Evolutionary conservation across 2,888 invertebrate species (phyloP).

Genomic region (Drosophila niveifrons): DNA sequence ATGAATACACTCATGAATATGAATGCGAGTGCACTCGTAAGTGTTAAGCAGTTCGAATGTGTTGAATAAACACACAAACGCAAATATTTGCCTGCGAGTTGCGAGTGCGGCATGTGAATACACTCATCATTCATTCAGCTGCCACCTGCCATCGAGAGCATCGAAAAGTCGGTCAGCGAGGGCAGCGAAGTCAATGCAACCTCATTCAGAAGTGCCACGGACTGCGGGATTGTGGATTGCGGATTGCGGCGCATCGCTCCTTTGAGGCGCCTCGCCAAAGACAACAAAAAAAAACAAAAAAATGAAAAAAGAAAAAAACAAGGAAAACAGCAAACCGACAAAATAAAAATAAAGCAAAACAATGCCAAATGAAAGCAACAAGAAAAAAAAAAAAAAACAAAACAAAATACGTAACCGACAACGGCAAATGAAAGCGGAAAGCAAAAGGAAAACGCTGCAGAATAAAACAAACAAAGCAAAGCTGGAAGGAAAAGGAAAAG

Average conservation of each 20-base stretch:
- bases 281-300: neutral
- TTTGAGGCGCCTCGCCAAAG: constrained; percentile 31
- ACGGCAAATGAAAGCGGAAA: neutral
- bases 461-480: constrained; percentile 31
- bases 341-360: constrained; percentile 10
- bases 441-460: constrained; percentile 11
- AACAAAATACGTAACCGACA: constrained; percentile 1
- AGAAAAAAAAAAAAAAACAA: constrained; percentile 12
- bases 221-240: too few species aligned
- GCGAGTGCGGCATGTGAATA: too few species aligned
- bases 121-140: too few species aligned
- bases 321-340: constrained; percentile 13
- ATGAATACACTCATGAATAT: neutral
- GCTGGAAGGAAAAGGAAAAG: neutral
- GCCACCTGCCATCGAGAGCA: constrained; percentile 15
- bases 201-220: constrained; percentile 8
- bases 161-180: constrained; percentile 12
- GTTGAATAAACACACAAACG: constrained; percentile 1
- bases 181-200: neutral
- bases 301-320: neutral
- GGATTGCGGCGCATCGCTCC: constrained; percentile 9
- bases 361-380: constrained; percentile 4
- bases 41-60: too few species aligned
- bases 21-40: neutral
- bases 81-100: neutral